Conservation (phyloP, 2,113 vertebrate species). For the human (Homo sapiens) region DNA sequence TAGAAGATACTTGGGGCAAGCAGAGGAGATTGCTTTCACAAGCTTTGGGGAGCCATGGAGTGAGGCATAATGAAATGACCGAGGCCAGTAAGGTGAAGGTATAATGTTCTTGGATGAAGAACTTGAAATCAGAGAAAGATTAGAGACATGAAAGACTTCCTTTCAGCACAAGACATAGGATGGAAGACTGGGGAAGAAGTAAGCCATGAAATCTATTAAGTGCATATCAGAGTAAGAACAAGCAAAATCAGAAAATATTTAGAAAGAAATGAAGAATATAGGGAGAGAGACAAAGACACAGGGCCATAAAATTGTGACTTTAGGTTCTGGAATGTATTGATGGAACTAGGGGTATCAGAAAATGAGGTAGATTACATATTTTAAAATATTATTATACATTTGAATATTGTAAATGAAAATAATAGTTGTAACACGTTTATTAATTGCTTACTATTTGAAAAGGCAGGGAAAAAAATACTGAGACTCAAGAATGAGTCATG, state of each 20-base stretch:
- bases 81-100: not conserved
- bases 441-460: constrained; percentile 20
- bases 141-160: not conserved
- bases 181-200: not conserved
- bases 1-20: not conserved
- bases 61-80: not conserved
- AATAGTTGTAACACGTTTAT: not conserved
- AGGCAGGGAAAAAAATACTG: not conserved
- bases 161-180: not conserved
- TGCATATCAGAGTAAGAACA: not conserved
- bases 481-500: not conserved
- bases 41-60: not conserved
- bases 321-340: not conserved
- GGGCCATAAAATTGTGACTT: not conserved
- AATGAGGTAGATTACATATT: not conserved
- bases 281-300: not conserved
- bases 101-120: not conserved
- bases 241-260: constrained; percentile 33
- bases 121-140: not conserved
- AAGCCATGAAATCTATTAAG: not conserved
- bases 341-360: not conserved
- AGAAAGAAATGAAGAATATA: constrained; percentile 33
- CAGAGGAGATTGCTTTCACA: not conserved
- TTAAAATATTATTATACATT: not conserved
- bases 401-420: constrained; percentile 37